Evolutionary conservation across 2,113 vertebrate genomes (phyloP).

Genomic region (Trichechus manatus): DNA sequence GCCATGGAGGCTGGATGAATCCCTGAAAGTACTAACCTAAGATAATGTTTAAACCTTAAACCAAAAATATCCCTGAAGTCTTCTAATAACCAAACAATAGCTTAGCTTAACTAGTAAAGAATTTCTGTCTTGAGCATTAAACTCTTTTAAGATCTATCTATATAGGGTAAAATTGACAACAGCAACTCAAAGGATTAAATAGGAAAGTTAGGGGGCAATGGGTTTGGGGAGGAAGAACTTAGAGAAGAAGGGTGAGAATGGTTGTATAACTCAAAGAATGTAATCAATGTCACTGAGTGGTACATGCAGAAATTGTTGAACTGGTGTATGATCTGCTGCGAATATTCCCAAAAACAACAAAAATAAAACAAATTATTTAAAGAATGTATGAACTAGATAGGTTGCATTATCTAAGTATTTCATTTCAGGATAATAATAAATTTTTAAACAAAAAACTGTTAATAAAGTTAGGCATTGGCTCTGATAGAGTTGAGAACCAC

Average conservation of each 20-base stretch:
- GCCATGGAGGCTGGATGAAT: too few relatives aligned
- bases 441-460: background rate
- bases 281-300: background rate
- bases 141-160: background rate
- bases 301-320: background rate
- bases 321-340: too few relatives aligned
- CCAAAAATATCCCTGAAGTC: background rate
- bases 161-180: background rate
- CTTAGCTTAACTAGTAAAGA: background rate
- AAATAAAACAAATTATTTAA: background rate
- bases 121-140: background rate
- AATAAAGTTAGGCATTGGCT: background rate
- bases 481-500: background rate
- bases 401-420: background rate
- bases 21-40: too few relatives aligned
- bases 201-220: background rate
- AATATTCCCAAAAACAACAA: background rate
- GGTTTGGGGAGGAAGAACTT: background rate
- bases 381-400: background rate
- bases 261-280: too few relatives aligned
- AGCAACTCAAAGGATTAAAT: background rate
- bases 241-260: background rate
- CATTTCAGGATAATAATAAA: background rate
- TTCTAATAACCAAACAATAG: background rate
- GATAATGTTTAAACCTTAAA: background rate